Evolutionary conservation across 2,797 vertebrate species (phyloP).

Genomic region (Microctenopoma steveboyesi): DNA sequence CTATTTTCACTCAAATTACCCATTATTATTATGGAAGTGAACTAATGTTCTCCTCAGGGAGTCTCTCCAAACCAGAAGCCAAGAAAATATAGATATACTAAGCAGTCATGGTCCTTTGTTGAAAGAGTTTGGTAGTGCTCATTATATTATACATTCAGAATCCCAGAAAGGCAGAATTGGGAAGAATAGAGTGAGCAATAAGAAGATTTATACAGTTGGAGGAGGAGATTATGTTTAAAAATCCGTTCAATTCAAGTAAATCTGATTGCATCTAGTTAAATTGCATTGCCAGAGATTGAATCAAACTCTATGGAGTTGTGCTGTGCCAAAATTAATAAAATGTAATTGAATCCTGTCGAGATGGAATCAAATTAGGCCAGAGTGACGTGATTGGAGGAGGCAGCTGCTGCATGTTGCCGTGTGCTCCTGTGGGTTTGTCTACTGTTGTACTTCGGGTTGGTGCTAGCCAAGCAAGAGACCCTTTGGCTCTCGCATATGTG

Average conservation of each 20-base stretch:
- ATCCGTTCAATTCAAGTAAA: constrained; percentile 72
- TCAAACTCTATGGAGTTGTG: constrained; percentile 69
- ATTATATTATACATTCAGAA: constrained; percentile 40
- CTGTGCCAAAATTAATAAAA: constrained; percentile 80
- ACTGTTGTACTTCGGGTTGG: constrained; percentile 53
- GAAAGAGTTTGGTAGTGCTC: constrained; percentile 34
- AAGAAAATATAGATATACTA: constrained; percentile 42
- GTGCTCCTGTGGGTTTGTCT: constrained; percentile 47
- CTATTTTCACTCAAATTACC: constrained; percentile 57
- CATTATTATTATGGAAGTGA: constrained; percentile 64
- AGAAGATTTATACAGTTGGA: constrained; percentile 48
- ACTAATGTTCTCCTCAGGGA: constrained; percentile 68
- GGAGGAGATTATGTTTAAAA: constrained; percentile 69
- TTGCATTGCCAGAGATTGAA: constrained; percentile 71
- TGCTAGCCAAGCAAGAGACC: constrained; percentile 53
- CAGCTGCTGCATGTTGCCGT: constrained; percentile 62
- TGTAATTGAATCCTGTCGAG: constrained; percentile 77
- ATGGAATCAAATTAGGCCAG: constrained; percentile 71
- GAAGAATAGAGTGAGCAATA: constrained; percentile 27
- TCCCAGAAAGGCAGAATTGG: constrained; percentile 44
- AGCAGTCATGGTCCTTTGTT: constrained; percentile 36
- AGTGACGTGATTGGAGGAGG: constrained; percentile 76
- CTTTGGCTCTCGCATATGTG: constrained; percentile 54
- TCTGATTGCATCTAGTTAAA: constrained; percentile 76
- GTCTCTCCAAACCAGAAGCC: constrained; percentile 47